Conservation (phyloP, 2,797 vertebrate genomes). For the Thalassophryne amazonica region DNA sequence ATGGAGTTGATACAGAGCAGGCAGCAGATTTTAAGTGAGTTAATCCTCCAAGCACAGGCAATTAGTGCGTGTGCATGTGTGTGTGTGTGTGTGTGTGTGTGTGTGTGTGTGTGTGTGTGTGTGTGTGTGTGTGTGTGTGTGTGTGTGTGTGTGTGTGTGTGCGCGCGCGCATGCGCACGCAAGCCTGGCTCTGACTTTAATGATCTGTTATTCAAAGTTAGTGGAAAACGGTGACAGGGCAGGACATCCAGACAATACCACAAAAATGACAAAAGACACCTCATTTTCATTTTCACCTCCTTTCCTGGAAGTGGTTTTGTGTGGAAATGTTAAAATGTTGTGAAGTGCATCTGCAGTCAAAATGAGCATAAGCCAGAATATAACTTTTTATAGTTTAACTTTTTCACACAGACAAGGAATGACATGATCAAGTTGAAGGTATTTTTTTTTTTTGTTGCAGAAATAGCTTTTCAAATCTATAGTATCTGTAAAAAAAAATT, state of each 20-base stretch:
- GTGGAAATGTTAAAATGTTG: not conserved
- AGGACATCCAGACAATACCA: slow-evolving; percentile 11
- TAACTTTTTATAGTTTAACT: no score
- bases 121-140: not conserved
- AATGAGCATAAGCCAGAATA: no score
- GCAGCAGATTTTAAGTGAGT: slow-evolving; percentile 9
- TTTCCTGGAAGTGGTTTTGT: not conserved
- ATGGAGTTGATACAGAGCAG: slow-evolving; percentile 8
- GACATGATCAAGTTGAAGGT: no score
- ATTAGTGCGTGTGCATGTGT: slow-evolving; percentile 4
- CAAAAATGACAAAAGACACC: slow-evolving; percentile 33
- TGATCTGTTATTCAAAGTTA: slow-evolving; percentile 37
- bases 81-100: not conserved
- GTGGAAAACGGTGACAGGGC: slow-evolving; percentile 21
- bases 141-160: not conserved
- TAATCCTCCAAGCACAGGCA: slow-evolving; percentile 9
- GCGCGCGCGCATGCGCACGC: slow-evolving; percentile 2
- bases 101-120: no score
- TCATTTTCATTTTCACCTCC: slow-evolving; percentile 19
- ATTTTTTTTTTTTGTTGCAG: no score
- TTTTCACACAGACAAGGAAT: no score
- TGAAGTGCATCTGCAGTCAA: no score
- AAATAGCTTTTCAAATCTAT: no score
- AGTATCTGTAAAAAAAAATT: no score
- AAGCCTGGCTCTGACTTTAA: slow-evolving; percentile 23